Evolutionary conservation across 2,797 vertebrate genomes (phyloP).

Genomic region (Hoplostethus mediterraneus): DNA sequence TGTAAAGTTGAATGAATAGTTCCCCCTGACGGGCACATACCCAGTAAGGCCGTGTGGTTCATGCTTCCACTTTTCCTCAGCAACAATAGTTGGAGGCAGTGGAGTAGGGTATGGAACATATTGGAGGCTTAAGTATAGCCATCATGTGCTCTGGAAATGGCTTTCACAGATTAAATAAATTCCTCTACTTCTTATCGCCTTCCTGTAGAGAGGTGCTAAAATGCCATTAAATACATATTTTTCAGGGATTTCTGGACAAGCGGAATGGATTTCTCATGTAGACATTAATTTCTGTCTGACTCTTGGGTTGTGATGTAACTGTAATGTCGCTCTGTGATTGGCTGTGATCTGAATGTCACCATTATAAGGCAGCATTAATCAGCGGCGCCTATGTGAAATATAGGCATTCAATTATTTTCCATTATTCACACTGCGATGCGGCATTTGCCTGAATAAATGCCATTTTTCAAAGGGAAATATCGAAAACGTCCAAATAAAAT

Average conservation of each 20-base stretch:
- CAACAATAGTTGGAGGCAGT: slow-evolving; percentile 50
- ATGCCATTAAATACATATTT: slow-evolving; percentile 64
- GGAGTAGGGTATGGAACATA: slow-evolving; percentile 43
- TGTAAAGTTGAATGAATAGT: slow-evolving; percentile 43
- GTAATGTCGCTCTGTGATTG: slow-evolving; percentile 30
- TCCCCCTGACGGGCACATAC: slow-evolving; percentile 31
- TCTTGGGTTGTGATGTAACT: slow-evolving; percentile 37
- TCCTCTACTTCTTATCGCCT: slow-evolving; percentile 49
- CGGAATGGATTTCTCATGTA: slow-evolving; percentile 38
- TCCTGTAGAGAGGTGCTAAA: slow-evolving; percentile 48
- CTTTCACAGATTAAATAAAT: slow-evolving; percentile 65
- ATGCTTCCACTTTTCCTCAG: slow-evolving; percentile 42
- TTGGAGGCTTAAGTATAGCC: slow-evolving; percentile 48
- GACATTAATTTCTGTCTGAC: slow-evolving; percentile 49
- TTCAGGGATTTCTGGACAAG: slow-evolving; percentile 32
- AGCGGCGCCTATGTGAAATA: slow-evolving; percentile 29
- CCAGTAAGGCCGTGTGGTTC: slow-evolving; percentile 35
- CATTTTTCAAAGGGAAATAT: neutral
- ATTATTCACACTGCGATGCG: slow-evolving; percentile 24
- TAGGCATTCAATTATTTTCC: slow-evolving; percentile 14
- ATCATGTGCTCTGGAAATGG: slow-evolving; percentile 56
- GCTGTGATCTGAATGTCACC: slow-evolving; percentile 51
- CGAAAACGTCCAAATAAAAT: slow-evolving; percentile 11
- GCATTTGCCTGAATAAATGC: slow-evolving; percentile 15
- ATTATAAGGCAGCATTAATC: slow-evolving; percentile 43